Percentiles rank a stretch among this genome's conserved stretches.
These are phyloP conservation scores for Cryptocephalus moraei DNA, from an alignment of 2,888 invertebrate species.

Conservation along the genomic window DNA sequence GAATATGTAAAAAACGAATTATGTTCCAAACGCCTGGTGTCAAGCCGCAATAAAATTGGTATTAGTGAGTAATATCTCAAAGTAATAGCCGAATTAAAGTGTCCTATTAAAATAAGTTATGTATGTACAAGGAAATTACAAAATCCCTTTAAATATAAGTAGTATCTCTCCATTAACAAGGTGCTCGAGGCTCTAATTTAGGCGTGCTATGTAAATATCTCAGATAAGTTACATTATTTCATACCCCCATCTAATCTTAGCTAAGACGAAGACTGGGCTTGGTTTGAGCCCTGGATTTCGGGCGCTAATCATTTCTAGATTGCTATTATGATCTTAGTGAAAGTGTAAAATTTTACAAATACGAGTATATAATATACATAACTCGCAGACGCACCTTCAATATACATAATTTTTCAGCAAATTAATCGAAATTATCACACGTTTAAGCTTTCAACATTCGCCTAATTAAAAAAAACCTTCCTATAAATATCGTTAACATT, in stretches of 20 bases:
- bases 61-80: slow-evolving; percentile 18
- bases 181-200: slow-evolving; percentile 29
- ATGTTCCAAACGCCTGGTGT: neutral
- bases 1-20: neutral
- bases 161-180: slow-evolving; percentile 29
- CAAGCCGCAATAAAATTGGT: neutral
- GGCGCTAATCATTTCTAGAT: slow-evolving; percentile 27
- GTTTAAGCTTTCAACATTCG: no score
- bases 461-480: no score
- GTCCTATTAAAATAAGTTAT: slow-evolving; percentile 26
- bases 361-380: no score
- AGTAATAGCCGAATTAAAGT: slow-evolving; percentile 22
- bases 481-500: no score
- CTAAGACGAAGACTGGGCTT: slow-evolving; percentile 25
- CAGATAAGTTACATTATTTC: slow-evolving; percentile 30
- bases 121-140: slow-evolving; percentile 24
- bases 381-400: no score
- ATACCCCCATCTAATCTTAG: slow-evolving; percentile 26
- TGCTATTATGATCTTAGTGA: slow-evolving; percentile 23
- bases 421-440: no score
- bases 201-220: slow-evolving; percentile 30
- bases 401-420: no score
- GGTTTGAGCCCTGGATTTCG: slow-evolving; percentile 26
- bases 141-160: slow-evolving; percentile 26
- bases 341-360: no score